Evolutionary conservation across 2,888 invertebrate genomes (phyloP), one percentile per base, ranked within the genome.

Genomic region (Lycia hirtaria): DNA sequence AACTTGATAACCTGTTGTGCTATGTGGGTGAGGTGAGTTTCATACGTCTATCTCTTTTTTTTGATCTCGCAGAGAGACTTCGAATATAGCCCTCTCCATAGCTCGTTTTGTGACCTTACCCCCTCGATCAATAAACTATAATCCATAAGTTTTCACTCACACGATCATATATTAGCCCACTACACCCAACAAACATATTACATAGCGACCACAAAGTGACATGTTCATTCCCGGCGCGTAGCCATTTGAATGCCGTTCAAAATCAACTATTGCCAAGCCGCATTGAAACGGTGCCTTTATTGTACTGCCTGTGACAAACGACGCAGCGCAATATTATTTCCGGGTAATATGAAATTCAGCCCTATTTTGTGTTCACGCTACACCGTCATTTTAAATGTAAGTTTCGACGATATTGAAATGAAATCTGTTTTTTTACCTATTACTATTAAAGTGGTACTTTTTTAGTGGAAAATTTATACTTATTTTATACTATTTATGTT

Each of bases 181-280:
- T 58, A 50, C 45, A 51, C 45, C 44, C 51, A 48, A 40, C 61
- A 58, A 58, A 56, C 53, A 56, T 56, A 62, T 64, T 59, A 62
- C 56, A 67, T 62, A 60, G 58, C 56, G 45, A 65, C 73, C 74
- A 56, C 73, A 70, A 64, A 58, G 61, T 69, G 73, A 69, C 70
- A 66, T 64, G 64, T 65, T 72, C 73, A 72, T 76, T 78, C 75
- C 68, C 71, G 26, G 55, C 53, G 38, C 33, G 44, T 69, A 67
- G 45, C 48, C 26, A 24, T 67, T 63, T 64, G 64, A 66, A 71
- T 68, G 58, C 60, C 69, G 65, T 65, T 71, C 69, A 69, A 67
- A 71, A 76, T 75, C 72, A 75, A 74, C 78, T 74, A 78, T 76
- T 73, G 77, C 73, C 73, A 64, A 60, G 64, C 78, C 76, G 60